Percentiles rank a stretch among this genome's conserved stretches.
Evolutionary conservation across 2,113 vertebrate genomes (phyloP).

Genomic region (Chaetura pelagica): DNA sequence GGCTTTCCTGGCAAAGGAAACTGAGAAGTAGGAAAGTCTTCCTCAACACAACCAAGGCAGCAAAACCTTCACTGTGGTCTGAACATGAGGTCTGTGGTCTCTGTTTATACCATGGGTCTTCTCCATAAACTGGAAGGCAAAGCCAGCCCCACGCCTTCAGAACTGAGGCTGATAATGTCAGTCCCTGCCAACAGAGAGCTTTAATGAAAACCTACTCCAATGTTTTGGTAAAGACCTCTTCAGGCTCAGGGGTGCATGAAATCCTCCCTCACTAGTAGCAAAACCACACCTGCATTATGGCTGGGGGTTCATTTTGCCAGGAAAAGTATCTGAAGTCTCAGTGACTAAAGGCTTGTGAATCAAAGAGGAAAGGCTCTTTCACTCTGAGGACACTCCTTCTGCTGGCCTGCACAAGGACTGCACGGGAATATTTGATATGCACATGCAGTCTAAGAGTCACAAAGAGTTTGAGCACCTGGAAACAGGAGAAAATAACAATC

Average conservation of each 20-base stretch:
- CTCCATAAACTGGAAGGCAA: not conserved
- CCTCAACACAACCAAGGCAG: not conserved
- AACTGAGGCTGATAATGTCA: not conserved
- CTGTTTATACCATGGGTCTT: not conserved
- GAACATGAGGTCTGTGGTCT: not conserved
- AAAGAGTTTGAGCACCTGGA: not conserved
- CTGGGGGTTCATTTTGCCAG: rapidly evolving
- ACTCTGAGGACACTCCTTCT: not conserved
- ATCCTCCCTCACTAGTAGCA: not conserved
- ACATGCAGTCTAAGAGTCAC: not conserved
- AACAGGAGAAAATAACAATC: not conserved
- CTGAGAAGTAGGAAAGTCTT: slow-evolving; percentile 16
- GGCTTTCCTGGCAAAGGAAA: slow-evolving; percentile 26
- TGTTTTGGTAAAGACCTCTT: not conserved
- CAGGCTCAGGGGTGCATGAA: not conserved
- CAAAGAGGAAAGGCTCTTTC: not conserved
- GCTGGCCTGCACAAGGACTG: not conserved
- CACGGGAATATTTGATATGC: not conserved
- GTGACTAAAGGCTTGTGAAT: not conserved
- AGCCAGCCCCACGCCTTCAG: not conserved
- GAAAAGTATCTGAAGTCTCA: not conserved
- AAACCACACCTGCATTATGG: not conserved
- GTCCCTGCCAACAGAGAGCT: not conserved
- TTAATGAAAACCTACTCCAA: not conserved
- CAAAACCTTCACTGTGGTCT: slow-evolving; percentile 4